Base-by-base conservation (phyloP, 1,140 invertebrate species). In the Drosophila pseudoobscura region DNA sequence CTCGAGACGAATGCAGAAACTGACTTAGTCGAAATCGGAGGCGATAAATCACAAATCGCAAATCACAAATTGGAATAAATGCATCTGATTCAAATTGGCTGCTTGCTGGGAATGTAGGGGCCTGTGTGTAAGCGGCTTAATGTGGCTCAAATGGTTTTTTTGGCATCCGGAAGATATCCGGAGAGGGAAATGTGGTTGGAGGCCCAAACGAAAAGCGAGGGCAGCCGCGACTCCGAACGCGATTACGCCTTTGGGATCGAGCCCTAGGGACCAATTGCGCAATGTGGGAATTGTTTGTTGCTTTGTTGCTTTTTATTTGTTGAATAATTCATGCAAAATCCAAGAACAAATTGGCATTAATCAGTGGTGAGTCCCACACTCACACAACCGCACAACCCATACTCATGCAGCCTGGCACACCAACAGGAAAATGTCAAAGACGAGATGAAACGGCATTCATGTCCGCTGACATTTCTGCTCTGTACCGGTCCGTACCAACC, bases 251-350 rank as follows among this genome's bases (percentile, higher is more conserved):
- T 50, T 31, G 47, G 43, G 2, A 53, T 65, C 43, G 53, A 47
- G 44, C 63, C 46, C 54, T 26, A 45, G 80, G 54, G 62, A 62
- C 26, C 66, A 39, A 54, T 47, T 55, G 60, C 35, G 41, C 49
- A 66, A 51, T 65, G 52, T 56, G 56, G 54, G 66, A 47, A 46
- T 73, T 69, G 46, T 43, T 56, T 17, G 13, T 51, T 50, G 53
- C 41, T 52, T 71, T 45, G 17, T 13, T 31, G n/a, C 60, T 46
- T 43, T 72, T 62, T 51, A 54, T 71, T 79, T 84, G 58, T 58
- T 80, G 80, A 63, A 84, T 84, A 85, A 84, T 85, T 84, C 80
- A 84, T 77, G 80, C 59, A 39, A 80, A 85, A 64, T 60, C 50
- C 66, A 68, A 72, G 61, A 68, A 80, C 68, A 85, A 85, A 64